Evolutionary conservation across 2,888 invertebrate genomes (phyloP).

Genomic region (Rhorus exstirpatorius): DNA sequence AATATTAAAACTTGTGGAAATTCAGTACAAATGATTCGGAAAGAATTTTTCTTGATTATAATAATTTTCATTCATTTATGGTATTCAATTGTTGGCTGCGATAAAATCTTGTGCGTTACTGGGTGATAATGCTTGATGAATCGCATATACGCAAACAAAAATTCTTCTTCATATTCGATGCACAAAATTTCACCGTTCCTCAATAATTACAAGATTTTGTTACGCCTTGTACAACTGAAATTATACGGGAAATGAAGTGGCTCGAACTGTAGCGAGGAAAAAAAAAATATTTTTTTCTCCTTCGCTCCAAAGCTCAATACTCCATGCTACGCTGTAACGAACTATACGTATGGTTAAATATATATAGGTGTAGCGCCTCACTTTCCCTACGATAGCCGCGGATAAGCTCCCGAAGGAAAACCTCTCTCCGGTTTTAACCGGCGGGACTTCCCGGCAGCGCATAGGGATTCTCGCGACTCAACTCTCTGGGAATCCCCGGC

Average conservation of each 20-base stretch:
- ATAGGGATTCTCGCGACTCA: conserved; percentile 7
- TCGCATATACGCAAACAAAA: no score
- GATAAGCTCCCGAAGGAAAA: conserved; percentile 24
- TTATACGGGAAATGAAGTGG: neutral
- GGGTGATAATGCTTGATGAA: no score
- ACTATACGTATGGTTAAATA: no score
- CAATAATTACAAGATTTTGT: neutral
- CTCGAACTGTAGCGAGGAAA: neutral
- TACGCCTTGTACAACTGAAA: neutral
- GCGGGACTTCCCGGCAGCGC: conserved; percentile 22
- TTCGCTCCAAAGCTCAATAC: neutral
- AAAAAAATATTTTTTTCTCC: neutral
- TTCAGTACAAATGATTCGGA: neutral
- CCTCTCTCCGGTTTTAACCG: conserved; percentile 22
- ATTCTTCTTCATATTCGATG: neutral
- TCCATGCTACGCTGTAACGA: neutral
- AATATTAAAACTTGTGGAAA: neutral
- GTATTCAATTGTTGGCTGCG: neutral
- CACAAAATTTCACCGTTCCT: neutral
- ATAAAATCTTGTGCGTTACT: neutral
- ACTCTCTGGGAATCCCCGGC: neutral
- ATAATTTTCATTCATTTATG: neutral
- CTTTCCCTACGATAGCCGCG: conserved; percentile 18
- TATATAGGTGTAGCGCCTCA: no score
- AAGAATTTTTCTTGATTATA: neutral